A percentile compares a stretch with the other conserved stretches of the same genome.
Evolutionary conservation across 2,113 vertebrate species (phyloP).

Genomic region (Oreocharis arfaki): DNA sequence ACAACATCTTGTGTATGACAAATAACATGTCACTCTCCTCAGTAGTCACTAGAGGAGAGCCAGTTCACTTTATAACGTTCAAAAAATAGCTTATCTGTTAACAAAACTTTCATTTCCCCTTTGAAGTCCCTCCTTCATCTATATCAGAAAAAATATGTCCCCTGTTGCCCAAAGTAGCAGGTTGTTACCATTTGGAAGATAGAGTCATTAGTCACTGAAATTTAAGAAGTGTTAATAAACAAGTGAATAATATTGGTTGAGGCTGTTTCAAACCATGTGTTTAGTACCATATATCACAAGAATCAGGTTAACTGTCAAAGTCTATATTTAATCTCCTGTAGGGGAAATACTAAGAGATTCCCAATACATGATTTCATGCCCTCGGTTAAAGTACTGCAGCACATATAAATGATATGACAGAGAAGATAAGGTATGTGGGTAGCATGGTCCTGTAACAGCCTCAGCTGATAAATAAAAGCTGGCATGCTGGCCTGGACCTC

Average conservation of each 20-base stretch:
- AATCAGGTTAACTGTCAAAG: neutral
- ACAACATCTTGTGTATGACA: neutral
- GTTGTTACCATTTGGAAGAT: neutral
- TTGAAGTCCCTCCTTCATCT: neutral
- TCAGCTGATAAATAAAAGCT: neutral
- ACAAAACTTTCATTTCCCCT: neutral
- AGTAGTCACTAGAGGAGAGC: neutral
- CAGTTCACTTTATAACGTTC: neutral
- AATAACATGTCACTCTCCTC: neutral
- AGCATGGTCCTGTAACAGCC: neutral
- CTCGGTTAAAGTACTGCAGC: neutral
- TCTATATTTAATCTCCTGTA: neutral
- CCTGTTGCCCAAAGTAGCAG: neutral
- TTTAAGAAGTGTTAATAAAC: neutral
- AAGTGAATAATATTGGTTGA: neutral
- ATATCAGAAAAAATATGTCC: neutral
- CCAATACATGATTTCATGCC: neutral
- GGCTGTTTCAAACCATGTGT: neutral
- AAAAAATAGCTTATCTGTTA: neutral
- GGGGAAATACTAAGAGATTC: neutral
- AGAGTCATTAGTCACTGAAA: neutral
- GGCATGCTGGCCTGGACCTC: neutral
- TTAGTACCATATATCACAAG: neutral
- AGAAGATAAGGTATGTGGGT: neutral
- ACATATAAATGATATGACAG: fast-evolving